Conservation (phyloP, 1,140 invertebrate species). For the Temnothorax longispinosus region DNA sequence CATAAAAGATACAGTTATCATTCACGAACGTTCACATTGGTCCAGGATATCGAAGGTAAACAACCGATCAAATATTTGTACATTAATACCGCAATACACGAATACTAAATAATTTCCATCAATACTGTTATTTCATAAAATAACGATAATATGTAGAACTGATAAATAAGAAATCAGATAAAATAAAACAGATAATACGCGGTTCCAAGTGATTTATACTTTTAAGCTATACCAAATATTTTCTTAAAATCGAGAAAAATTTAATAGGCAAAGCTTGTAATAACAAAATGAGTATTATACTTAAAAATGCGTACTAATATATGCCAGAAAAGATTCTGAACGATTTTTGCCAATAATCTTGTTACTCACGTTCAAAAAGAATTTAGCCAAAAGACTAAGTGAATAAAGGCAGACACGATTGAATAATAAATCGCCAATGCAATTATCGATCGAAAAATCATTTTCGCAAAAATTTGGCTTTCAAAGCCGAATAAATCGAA, state of each 20-base stretch:
- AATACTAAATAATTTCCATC: slow-evolving; percentile 15
- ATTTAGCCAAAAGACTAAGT: background rate
- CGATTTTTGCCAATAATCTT: background rate
- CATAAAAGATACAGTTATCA: background rate
- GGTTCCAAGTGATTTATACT: background rate
- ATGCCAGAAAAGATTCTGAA: background rate
- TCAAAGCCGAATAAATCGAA: background rate
- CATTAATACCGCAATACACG: slow-evolving; percentile 11
- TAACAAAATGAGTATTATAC: background rate
- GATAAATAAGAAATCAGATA: background rate
- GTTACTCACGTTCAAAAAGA: background rate
- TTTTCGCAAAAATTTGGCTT: background rate
- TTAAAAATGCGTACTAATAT: background rate
- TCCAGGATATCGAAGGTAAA: background rate
- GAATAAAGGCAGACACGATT: background rate
- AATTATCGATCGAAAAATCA: background rate
- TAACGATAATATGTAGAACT: background rate
- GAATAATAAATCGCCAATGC: background rate
- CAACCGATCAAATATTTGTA: slow-evolving; percentile 32
- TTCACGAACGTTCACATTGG: background rate
- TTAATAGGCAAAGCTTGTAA: background rate
- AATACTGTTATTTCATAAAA: slow-evolving; percentile 15
- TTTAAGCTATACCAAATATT: background rate
- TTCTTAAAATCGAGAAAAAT: background rate
- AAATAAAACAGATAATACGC: background rate